A percentile compares a stretch with the other conserved stretches of the same genome.
These are phyloP conservation scores for Acromyrmex charruanus DNA, from an alignment of 1,140 invertebrate species.

Conservation along the genomic window DNA sequence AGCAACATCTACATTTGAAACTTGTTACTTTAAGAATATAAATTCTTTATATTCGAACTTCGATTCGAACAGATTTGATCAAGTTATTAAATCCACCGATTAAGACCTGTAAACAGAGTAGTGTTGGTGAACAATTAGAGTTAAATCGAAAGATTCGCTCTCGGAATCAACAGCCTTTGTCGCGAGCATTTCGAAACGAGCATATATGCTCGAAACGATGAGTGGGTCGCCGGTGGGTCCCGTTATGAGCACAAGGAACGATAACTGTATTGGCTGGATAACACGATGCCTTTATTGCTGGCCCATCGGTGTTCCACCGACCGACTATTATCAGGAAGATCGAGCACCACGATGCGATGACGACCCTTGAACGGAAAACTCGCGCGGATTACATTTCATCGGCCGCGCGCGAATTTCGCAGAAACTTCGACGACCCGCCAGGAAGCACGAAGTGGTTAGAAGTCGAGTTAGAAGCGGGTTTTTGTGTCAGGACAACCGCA, in stretches of 20 bases:
- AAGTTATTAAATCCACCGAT: not conserved
- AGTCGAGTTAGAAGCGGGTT: conserved; percentile 80
- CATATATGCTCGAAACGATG: conserved; percentile 78
- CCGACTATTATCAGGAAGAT: conserved; percentile 63
- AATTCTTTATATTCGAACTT: not conserved
- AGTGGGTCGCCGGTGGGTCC: conserved; percentile 80
- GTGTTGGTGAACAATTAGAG: not conserved
- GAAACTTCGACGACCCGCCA: not conserved
- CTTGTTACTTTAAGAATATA: not conserved
- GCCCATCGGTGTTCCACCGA: conserved; percentile 45
- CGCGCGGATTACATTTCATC: not conserved
- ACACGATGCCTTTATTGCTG: conserved; percentile 78
- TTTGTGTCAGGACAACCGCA: conserved; percentile 84
- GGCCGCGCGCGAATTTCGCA: conserved; percentile 42
- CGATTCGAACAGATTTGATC: not conserved
- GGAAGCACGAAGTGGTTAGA: conserved; percentile 53
- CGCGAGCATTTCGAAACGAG: conserved; percentile 63
- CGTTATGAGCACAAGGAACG: conserved; percentile 82
- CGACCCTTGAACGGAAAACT: not conserved
- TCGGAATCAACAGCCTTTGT: conserved; percentile 62
- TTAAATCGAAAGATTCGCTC: conserved; percentile 25
- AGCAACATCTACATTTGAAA: not conserved
- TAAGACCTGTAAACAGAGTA: not conserved
- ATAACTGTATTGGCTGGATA: conserved; percentile 86
- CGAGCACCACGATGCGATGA: not conserved